These are phyloP conservation scores for Caranx ignobilis DNA, from an alignment of 2,113 vertebrate species.

Conservation along the genomic window DNA sequence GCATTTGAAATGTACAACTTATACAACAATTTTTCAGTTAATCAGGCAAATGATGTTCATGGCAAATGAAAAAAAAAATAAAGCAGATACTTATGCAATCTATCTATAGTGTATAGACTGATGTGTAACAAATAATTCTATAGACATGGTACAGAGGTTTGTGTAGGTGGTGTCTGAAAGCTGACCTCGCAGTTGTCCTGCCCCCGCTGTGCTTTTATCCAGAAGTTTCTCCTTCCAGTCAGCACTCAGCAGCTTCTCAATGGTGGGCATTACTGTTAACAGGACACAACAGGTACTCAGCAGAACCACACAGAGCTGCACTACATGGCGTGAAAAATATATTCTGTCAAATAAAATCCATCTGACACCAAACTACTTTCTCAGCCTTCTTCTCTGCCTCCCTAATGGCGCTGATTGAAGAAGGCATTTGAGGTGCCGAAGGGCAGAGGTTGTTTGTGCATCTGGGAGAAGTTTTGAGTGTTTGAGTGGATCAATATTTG, in stretches of 20 bases:
- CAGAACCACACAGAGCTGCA: conserved; percentile 14
- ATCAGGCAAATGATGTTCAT: not conserved
- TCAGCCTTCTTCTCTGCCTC: conserved; percentile 53
- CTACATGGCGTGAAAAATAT: conserved; percentile 33
- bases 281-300: conserved; percentile 68
- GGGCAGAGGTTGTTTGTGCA: conserved; percentile 69
- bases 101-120: not conserved
- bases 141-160: conserved; percentile 3
- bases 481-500: conserved; percentile 80
- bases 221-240: conserved; percentile 95
- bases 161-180: conserved; percentile 31
- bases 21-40: not conserved
- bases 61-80: not conserved
- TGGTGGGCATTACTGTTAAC: conserved; percentile 91
- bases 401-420: conserved; percentile 72
- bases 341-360: conserved; percentile 54
- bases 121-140: not conserved
- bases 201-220: conserved; percentile 83
- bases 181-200: conserved; percentile 93
- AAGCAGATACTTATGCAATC: not conserved
- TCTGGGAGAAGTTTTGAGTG: conserved; percentile 72
- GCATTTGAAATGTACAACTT: not conserved
- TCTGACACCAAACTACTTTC: conserved; percentile 57
- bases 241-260: conserved; percentile 93
- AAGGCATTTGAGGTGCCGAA: conserved; percentile 47